Evolutionary conservation across 2,888 invertebrate species (phyloP).

Genomic region (Cephus pulcher): DNA sequence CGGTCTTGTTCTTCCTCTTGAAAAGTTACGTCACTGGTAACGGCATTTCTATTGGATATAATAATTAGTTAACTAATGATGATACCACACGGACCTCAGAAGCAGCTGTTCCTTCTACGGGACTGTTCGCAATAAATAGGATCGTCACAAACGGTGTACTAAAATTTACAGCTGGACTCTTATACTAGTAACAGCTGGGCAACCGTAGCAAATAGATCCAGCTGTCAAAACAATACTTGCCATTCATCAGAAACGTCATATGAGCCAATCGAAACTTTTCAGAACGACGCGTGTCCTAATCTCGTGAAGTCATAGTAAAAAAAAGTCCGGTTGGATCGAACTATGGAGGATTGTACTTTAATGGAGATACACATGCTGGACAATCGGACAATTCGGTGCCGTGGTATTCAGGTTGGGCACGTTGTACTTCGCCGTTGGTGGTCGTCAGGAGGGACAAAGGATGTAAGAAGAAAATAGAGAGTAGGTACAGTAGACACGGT

Average conservation of each 20-base stretch:
- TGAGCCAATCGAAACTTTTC: neutral
- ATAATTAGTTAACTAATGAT: slow-evolving; percentile 8
- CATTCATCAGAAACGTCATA: neutral
- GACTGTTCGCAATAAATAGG: neutral
- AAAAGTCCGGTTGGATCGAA: neutral
- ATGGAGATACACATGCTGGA: neutral
- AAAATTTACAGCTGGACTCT: neutral
- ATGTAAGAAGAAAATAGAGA: slow-evolving; percentile 14
- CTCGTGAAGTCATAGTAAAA: neutral
- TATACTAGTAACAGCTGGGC: neutral
- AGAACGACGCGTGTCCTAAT: neutral
- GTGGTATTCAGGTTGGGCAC: neutral
- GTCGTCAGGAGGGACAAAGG: slow-evolving; percentile 30
- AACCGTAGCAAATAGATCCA: neutral
- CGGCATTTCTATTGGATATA: slow-evolving; percentile 28
- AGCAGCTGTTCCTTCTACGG: neutral
- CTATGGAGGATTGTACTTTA: neutral
- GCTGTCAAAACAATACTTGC: neutral
- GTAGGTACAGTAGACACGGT: neutral
- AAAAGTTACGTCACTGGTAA: slow-evolving; percentile 44
- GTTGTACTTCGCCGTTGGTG: slow-evolving; percentile 24
- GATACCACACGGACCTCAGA: slow-evolving; percentile 1
- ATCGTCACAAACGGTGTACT: neutral
- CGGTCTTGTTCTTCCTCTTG: neutral
- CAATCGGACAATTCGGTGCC: neutral